Percentiles rank a stretch among this genome's conserved stretches.
These are phyloP conservation scores for Crossaster papposus DNA, from an alignment of 53 echinoderm and acorn worm genomes.

Conservation along the genomic window DNA sequence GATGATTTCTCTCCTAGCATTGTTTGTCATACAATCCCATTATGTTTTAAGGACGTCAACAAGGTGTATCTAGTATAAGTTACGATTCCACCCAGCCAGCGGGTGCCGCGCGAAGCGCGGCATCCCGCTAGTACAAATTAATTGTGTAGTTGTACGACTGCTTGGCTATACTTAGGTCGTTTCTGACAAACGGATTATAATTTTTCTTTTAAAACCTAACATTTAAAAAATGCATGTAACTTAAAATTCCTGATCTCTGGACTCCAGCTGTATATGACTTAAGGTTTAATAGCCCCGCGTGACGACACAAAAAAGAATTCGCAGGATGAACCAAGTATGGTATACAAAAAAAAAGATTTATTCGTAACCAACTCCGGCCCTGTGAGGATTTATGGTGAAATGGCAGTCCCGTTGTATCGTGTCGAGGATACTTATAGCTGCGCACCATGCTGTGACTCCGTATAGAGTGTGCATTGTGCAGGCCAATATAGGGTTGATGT, in stretches of 20 bases:
- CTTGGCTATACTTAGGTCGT: too few species aligned
- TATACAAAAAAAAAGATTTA: not conserved
- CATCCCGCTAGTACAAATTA: too few species aligned
- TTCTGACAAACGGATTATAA: too few species aligned
- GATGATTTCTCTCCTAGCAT: too few species aligned
- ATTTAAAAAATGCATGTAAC: not conserved
- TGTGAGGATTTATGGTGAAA: not conserved
- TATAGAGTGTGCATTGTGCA: not conserved
- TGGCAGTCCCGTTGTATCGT: not conserved
- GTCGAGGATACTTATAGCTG: not conserved
- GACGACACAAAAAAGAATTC: not conserved
- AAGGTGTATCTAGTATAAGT: too few species aligned
- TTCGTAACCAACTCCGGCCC: not conserved
- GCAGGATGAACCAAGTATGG: not conserved
- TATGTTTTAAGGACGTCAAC: too few species aligned
- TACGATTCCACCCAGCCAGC: too few species aligned
- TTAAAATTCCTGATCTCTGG: not conserved
- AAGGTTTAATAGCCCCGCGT: not conserved
- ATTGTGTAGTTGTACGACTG: too few species aligned
- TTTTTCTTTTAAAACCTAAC: too few species aligned
- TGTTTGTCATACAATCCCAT: too few species aligned
- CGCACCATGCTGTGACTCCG: slow-evolving; percentile 24
- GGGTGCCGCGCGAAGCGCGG: too few species aligned
- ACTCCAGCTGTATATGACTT: not conserved
- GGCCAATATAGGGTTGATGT: slow-evolving; percentile 8